A percentile compares a stretch with the other conserved stretches of the same genome.
Conservation (phyloP, 2,888 invertebrate species). For the Cylindroiulus punctatus region DNA sequence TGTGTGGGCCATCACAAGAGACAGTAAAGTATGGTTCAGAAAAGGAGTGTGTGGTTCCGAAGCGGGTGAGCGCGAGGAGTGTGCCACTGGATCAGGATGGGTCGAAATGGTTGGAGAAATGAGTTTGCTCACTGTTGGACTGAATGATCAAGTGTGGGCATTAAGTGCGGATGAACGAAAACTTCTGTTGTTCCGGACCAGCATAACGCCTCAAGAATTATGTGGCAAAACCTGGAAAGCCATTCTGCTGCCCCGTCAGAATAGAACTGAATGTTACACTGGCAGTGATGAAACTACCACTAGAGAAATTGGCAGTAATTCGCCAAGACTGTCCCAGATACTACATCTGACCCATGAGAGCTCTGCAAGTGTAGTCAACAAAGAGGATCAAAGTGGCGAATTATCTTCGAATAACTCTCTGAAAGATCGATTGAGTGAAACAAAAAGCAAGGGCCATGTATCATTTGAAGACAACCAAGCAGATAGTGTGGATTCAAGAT, state of each 20-base stretch:
- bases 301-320: not conserved
- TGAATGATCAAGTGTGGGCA: constrained; percentile 78
- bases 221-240: constrained; percentile 86
- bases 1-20: constrained; percentile 83
- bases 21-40: constrained; percentile 83
- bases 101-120: constrained; percentile 89
- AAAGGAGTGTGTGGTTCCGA: constrained; percentile 70
- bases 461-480: not conserved
- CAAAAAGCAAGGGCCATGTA: not conserved
- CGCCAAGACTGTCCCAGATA: not conserved
- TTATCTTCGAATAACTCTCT: not conserved
- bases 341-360: not conserved
- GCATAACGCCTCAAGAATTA: constrained; percentile 65
- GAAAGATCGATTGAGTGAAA: not conserved
- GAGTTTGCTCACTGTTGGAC: constrained; percentile 82
- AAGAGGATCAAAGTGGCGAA: not conserved
- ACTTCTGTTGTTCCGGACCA: constrained; percentile 62
- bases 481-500: not conserved
- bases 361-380: not conserved
- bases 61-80: constrained; percentile 77
- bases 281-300: constrained; percentile 19
- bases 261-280: not conserved
- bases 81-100: constrained; percentile 86
- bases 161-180: constrained; percentile 62
- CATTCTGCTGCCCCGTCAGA: constrained; percentile 51